These are phyloP conservation scores for Tubiluchus corallicola DNA, from an alignment of 2,888 invertebrate species.

Conservation along the genomic window DNA sequence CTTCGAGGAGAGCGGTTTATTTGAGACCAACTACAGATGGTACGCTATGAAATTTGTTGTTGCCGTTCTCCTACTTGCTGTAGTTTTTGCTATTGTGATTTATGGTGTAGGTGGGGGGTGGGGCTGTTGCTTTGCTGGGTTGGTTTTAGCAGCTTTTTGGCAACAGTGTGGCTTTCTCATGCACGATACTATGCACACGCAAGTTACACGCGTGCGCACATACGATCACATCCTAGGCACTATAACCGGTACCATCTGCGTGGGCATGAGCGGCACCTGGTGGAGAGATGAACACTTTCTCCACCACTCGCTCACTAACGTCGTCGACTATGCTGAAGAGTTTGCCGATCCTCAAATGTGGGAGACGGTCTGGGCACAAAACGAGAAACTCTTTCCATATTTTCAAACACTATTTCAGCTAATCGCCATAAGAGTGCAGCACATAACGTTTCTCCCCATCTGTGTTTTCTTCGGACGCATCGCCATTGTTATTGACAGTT, in stretches of 20 bases:
- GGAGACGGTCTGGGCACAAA: constrained; percentile 14
- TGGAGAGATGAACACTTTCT: constrained; percentile 15
- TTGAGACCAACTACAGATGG: constrained; percentile 9
- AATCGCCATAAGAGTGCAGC: constrained; percentile 12
- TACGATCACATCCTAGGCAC: constrained; percentile 10
- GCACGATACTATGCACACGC: constrained; percentile 13
- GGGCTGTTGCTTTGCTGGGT: constrained; percentile 8
- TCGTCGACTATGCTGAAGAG: constrained; percentile 10
- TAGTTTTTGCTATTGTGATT: neutral
- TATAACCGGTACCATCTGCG: constrained; percentile 11
- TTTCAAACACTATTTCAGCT: constrained; percentile 11
- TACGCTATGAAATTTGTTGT: constrained; percentile 11
- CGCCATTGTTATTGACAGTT: constrained; percentile 12
- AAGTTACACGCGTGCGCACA: constrained; percentile 8
- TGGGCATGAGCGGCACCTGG: constrained; percentile 13
- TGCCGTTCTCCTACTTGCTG: constrained; percentile 2
- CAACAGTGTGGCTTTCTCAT: constrained; percentile 13
- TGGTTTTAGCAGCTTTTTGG: constrained; percentile 11
- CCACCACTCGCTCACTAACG: constrained; percentile 13
- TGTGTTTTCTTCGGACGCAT: constrained; percentile 11
- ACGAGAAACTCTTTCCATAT: constrained; percentile 13
- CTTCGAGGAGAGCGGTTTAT: constrained; percentile 11
- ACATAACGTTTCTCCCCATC: constrained; percentile 13
- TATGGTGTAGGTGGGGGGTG: neutral
- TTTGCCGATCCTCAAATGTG: constrained; percentile 14